Base-by-base conservation (phyloP, 2,797 vertebrate genomes). In the Todus mexicanus region DNA sequence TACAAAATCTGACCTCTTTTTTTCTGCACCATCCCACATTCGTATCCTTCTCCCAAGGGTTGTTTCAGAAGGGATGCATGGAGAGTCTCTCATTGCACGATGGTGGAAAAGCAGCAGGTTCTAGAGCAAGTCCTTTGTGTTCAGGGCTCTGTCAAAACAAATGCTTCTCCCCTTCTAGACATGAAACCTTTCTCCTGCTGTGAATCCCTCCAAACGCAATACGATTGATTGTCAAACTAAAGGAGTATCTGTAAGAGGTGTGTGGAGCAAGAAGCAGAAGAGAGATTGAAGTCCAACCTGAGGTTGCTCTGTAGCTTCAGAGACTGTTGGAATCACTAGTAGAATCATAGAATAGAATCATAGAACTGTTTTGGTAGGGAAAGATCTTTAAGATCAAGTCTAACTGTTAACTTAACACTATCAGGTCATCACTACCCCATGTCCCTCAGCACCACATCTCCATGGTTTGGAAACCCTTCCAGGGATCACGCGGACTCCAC, bases 11-110 rank as follows among this genome's bases (percentile, higher is more conserved):
- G 4, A 15, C 15, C 2, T 4, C 0, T 45, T 93, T 70, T 70
- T 23, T 37, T 23, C 60, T 53, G 2, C n/a, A 21, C 12, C 15
- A 2, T 14, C 14, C 43, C n/a, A 0, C 1, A 1, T 42, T 38
- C 8, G n/a, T 50, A 3, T 13, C 31, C 37, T 37, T 15, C 11
- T 60, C 15, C 38, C 42, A 2, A 3, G 42, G 23, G 1, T 60
- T 74, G 51, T 42, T 70, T 27, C 68, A 14, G 35, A 25, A 73
- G 20, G 25, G 22, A 16, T 1, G 0, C 15, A 0, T 3, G 21
- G 6, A 33, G 29, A 50, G 40, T 13, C 9, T 21, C 9, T 6
- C 12, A 61, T 13, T 29, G 11, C 23, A 8, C 19, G 18, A 6
- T 12, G 27, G 17, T 29, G 42, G 10, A 7, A 42, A 79, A 65